Conservation (phyloP, 2,797 vertebrate genomes). For the Phoxinus dragarum region DNA sequence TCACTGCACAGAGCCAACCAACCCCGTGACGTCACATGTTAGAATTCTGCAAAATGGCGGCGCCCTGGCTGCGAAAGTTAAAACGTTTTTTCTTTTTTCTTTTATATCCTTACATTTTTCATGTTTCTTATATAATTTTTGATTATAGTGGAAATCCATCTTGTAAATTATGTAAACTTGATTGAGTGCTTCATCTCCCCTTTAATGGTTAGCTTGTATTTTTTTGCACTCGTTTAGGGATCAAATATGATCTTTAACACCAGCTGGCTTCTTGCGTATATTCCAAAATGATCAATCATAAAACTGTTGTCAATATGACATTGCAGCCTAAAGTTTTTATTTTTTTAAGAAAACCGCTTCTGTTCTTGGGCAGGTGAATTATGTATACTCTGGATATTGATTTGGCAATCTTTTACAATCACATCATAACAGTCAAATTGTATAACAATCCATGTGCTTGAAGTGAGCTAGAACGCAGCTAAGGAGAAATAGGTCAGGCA, state of each 20-base stretch:
- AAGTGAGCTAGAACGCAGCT: neutral
- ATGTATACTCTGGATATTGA: neutral
- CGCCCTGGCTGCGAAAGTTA: no score
- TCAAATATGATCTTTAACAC: neutral
- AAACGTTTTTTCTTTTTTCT: no score
- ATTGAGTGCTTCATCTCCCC: no score
- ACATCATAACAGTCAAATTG: neutral
- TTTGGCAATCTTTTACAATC: neutral
- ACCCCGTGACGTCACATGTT: no score
- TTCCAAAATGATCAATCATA: neutral
- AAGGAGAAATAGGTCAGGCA: slow-evolving; percentile 10
- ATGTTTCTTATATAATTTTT: no score
- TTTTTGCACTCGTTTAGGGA: neutral
- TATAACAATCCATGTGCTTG: neutral
- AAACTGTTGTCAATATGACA: neutral
- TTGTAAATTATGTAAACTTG: no score
- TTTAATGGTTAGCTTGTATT: neutral
- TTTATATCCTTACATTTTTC: no score
- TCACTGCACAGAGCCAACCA: no score
- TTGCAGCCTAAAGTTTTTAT: neutral
- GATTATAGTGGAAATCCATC: no score
- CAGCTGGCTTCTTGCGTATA: neutral
- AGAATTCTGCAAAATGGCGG: no score
- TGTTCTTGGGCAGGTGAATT: neutral
- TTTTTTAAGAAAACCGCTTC: neutral